Evolutionary conservation across 2,113 vertebrate genomes (phyloP).

Genomic region (Nanorana parkeri): DNA sequence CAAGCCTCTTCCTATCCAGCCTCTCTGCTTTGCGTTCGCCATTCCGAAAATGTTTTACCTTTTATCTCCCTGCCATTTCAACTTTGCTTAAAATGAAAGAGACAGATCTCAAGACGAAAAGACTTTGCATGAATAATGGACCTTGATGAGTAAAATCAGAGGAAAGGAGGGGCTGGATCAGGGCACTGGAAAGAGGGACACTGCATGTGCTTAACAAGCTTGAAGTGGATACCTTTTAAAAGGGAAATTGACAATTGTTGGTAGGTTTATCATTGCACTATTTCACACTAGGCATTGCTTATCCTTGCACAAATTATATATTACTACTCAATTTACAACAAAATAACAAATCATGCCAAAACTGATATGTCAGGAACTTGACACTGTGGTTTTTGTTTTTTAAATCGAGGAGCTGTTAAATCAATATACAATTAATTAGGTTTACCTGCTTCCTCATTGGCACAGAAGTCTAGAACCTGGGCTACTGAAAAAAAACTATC

Average conservation of each 20-base stretch:
- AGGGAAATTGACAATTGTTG: neutral
- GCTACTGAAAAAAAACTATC: no score
- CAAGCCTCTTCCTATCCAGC: neutral
- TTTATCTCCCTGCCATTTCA: slow-evolving; percentile 27
- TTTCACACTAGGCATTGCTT: neutral
- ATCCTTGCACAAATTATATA: no score
- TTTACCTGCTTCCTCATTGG: no score
- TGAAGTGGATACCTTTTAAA: neutral
- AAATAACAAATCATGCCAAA: no score
- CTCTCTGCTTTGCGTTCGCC: neutral
- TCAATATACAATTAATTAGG: no score
- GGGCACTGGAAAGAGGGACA: neutral
- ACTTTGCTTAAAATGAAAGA: slow-evolving; percentile 32
- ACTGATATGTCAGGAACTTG: no score
- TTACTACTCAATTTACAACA: no score
- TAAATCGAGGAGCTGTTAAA: no score
- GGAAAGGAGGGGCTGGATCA: neutral
- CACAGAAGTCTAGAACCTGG: no score
- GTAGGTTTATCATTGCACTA: neutral
- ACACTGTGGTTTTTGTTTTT: no score
- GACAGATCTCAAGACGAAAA: slow-evolving; percentile 34
- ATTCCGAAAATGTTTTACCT: neutral
- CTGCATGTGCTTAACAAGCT: slow-evolving; percentile 26
- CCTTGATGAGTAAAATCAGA: slow-evolving; percentile 53
- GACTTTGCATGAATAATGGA: slow-evolving; percentile 50